Evolutionary conservation across 2,113 vertebrate species (phyloP).

Genomic region (Phasianus colchicus): DNA sequence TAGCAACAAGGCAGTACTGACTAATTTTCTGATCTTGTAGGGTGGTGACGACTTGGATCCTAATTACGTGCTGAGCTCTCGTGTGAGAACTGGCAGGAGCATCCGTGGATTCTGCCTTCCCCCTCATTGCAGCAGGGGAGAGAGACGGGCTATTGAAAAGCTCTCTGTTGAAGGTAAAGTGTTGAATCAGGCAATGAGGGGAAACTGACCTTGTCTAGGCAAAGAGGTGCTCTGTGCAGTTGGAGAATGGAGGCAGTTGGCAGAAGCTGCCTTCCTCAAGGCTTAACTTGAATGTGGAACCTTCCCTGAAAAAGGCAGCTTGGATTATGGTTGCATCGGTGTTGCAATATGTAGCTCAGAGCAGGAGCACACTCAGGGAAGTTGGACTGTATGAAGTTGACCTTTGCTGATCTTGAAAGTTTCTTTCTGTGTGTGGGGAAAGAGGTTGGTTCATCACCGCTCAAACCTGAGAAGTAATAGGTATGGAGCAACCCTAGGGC

Average conservation of each 20-base stretch:
- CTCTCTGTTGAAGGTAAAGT: conserved; percentile 91
- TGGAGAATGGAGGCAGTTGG: conserved; percentile 3
- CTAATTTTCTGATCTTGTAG: conserved; percentile 66
- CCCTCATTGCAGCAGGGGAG: conserved; percentile 95
- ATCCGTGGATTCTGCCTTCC: conserved; percentile 94
- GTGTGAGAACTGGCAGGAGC: conserved; percentile 96
- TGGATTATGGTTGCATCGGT: background rate
- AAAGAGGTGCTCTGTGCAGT: background rate
- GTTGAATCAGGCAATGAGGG: background rate
- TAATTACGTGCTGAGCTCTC: conserved; percentile 94
- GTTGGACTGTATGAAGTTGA: background rate
- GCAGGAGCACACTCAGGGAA: background rate
- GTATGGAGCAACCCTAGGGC: conserved; percentile 49
- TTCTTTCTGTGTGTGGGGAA: background rate
- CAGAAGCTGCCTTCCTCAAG: background rate
- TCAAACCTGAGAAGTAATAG: conserved; percentile 36
- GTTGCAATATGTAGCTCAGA: conserved; percentile 8
- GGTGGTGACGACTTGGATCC: conserved; percentile 96
- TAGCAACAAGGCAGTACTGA: background rate
- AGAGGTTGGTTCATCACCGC: conserved; percentile 1
- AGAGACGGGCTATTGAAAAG: conserved; percentile 91
- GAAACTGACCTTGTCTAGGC: fast-evolving
- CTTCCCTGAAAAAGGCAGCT: background rate
- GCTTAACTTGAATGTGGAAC: background rate
- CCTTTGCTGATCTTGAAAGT: conserved; percentile 27